Evolutionary conservation across 2,888 invertebrate genomes (phyloP).

Genomic region (Taphrorychus bicolor): DNA sequence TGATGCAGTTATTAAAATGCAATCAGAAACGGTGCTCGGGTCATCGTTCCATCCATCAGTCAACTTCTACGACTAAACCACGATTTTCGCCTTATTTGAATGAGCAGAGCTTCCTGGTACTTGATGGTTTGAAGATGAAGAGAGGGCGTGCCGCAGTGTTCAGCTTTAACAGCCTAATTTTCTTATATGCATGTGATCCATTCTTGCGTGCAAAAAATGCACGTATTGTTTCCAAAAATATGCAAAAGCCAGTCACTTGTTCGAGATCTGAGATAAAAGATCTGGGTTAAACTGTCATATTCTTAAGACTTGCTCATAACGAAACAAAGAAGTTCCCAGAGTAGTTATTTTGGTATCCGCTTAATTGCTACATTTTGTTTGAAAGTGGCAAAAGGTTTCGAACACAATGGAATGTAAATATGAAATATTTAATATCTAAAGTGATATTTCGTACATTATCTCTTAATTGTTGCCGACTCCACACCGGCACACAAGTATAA

Average conservation of each 20-base stretch:
- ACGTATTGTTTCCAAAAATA: constrained; percentile 16
- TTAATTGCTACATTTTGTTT: constrained; percentile 33
- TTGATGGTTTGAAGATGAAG: background rate
- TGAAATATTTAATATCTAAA: constrained; percentile 27
- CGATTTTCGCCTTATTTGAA: constrained; percentile 4
- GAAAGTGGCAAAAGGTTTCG: constrained; percentile 30
- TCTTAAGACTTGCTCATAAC: constrained; percentile 29
- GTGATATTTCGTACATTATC: constrained; percentile 11
- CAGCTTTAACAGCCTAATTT: too few relatives aligned
- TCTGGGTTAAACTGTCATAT: constrained; percentile 36
- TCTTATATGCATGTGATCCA: background rate
- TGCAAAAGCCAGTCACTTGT: constrained; percentile 7
- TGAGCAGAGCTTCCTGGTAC: background rate
- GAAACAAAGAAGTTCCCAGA: constrained; percentile 38
- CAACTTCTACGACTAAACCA: constrained; percentile 16
- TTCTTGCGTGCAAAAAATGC: background rate
- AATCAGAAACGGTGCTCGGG: constrained; percentile 27
- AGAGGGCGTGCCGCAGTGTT: too few relatives aligned
- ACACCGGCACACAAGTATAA: too few relatives aligned
- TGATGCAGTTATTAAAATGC: constrained; percentile 25
- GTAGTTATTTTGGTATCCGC: constrained; percentile 23
- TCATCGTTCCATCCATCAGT: constrained; percentile 15
- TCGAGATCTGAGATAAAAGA: constrained; percentile 29
- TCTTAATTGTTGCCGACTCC: background rate
- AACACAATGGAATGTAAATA: constrained; percentile 28